These are phyloP conservation scores for Diorhabda elongata DNA, from an alignment of 1,140 invertebrate species.

Conservation along the genomic window DNA sequence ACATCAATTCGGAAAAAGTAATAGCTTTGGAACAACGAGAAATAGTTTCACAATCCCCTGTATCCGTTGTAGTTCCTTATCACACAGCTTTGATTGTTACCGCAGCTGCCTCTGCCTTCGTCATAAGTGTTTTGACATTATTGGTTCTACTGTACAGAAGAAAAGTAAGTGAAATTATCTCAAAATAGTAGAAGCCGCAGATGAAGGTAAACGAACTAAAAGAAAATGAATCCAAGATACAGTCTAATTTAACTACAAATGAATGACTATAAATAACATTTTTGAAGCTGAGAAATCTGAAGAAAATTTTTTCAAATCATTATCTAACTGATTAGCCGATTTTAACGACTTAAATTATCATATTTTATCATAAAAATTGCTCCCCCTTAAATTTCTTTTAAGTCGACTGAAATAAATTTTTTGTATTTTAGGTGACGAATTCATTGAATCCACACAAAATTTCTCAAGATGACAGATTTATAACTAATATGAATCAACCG, in stretches of 20 bases:
- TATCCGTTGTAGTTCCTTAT: slow-evolving; percentile 62
- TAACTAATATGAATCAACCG: slow-evolving; percentile 51
- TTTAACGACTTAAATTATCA: too few relatives aligned
- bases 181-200: too few relatives aligned
- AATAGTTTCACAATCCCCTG: slow-evolving; percentile 61
- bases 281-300: too few relatives aligned
- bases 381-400: too few relatives aligned
- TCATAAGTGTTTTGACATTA: slow-evolving; percentile 65
- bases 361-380: too few relatives aligned
- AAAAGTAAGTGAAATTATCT: slow-evolving; percentile 46
- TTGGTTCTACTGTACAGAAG: slow-evolving; percentile 64
- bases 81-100: slow-evolving; percentile 67
- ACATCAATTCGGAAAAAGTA: slow-evolving; percentile 46
- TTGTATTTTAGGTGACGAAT: slow-evolving; percentile 30
- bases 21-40: slow-evolving; percentile 63
- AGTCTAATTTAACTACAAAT: too few relatives aligned
- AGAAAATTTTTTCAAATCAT: too few relatives aligned
- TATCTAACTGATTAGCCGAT: too few relatives aligned
- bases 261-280: too few relatives aligned
- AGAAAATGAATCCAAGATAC: too few relatives aligned
- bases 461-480: slow-evolving; percentile 53
- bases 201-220: too few relatives aligned
- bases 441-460: slow-evolving; percentile 50
- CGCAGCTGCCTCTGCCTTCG: slow-evolving; percentile 65
- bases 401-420: neutral